Evolutionary conservation across 2,888 invertebrate genomes (phyloP).

Genomic region (Drosophila subquinaria): DNA sequence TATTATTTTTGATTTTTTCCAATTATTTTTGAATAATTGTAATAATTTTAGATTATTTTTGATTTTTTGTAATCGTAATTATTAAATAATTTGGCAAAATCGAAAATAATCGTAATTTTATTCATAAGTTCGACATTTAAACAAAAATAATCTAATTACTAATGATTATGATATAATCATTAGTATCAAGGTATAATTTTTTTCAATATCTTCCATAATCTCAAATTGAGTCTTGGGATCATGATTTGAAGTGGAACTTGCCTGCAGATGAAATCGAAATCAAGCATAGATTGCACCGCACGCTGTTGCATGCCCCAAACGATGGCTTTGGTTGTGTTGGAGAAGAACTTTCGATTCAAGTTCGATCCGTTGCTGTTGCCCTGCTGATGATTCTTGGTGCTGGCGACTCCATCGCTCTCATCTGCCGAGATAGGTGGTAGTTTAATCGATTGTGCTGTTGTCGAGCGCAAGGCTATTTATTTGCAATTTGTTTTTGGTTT

Average conservation of each 20-base stretch:
- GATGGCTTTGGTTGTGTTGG: conserved; percentile 94
- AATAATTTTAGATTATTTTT: too few species aligned
- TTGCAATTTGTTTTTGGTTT: conserved; percentile 7
- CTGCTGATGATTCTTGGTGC: conserved; percentile 62
- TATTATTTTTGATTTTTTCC: too few species aligned
- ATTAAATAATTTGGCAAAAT: too few species aligned
- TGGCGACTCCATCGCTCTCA: conserved; percentile 71
- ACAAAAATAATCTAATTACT: too few species aligned
- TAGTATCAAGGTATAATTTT: too few species aligned
- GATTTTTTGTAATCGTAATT: too few species aligned
- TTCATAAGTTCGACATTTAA: too few species aligned
- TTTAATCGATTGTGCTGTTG: conserved; percentile 85
- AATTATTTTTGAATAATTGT: too few species aligned
- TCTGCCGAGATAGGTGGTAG: conserved; percentile 86
- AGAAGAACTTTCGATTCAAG: conserved; percentile 89
- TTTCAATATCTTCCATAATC: too few species aligned
- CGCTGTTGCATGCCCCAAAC: conserved; percentile 99
- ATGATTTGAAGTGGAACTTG: conserved; percentile 45
- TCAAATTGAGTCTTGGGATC: too few species aligned
- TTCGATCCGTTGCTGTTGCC: conserved; percentile 72
- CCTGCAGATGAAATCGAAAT: conserved; percentile 86
- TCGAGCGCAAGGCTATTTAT: conserved; percentile 82
- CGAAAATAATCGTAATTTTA: too few species aligned
- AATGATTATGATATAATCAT: too few species aligned
- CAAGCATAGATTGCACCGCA: conserved; percentile 91